Conservation (phyloP, 1,140 invertebrate genomes). For the Nebria ingens region DNA sequence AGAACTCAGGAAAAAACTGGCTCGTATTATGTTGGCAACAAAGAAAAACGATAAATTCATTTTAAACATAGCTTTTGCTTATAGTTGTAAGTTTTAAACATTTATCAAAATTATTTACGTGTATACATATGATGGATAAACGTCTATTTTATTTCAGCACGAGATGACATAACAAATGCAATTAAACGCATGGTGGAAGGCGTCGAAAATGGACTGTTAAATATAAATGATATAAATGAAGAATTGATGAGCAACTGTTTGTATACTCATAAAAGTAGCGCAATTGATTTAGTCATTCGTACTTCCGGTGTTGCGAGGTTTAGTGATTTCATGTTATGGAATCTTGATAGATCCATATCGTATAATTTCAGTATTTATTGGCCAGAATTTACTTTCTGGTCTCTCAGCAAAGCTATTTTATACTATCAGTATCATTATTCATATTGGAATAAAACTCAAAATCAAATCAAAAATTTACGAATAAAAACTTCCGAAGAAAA, state of each 20-base stretch:
- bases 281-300: conserved; percentile 83
- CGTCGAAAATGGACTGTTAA: conserved; percentile 40
- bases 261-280: conserved; percentile 62
- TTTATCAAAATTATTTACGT: too few relatives aligned
- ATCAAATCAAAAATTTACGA: too few relatives aligned
- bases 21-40: conserved; percentile 59
- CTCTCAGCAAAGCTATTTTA: too few relatives aligned
- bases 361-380: too few relatives aligned
- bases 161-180: conserved; percentile 78
- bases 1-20: conserved; percentile 65
- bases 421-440: too few relatives aligned
- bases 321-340: too few relatives aligned
- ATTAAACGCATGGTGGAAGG: conserved; percentile 54
- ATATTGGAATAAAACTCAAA: too few relatives aligned
- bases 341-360: too few relatives aligned
- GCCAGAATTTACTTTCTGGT: too few relatives aligned
- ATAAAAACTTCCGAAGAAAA: too few relatives aligned
- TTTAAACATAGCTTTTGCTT: conserved; percentile 86
- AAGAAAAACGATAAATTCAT: conserved; percentile 70
- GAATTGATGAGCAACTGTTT: conserved; percentile 67
- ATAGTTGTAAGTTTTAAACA: conserved; percentile 45
- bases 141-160: conserved; percentile 30
- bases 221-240: conserved; percentile 66
- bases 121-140: neutral
- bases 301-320: conserved; percentile 99